Percentiles rank a stretch among this genome's conserved stretches.
Conservation (phyloP, 2,113 vertebrate genomes). For the Ursus arctos region DNA sequence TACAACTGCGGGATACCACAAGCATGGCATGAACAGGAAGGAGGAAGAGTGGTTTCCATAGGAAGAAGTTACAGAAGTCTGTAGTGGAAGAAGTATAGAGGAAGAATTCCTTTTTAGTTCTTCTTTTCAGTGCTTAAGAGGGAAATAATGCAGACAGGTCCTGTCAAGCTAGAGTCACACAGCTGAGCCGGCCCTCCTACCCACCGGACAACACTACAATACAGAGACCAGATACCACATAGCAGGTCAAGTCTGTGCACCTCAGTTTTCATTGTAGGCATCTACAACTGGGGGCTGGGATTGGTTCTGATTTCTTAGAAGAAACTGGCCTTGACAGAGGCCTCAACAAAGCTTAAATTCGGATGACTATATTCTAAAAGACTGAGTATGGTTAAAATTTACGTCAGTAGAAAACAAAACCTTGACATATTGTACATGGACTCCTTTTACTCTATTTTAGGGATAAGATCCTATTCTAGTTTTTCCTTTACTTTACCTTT, state of each 20-base stretch:
- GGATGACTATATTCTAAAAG: not conserved
- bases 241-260: not conserved
- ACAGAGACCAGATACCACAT: not conserved
- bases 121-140: not conserved
- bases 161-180: not conserved
- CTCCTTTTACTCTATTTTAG: not conserved
- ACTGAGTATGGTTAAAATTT: constrained; percentile 4
- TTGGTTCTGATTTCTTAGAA: constrained; percentile 19
- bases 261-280: not conserved
- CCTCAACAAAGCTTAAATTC: constrained; percentile 3
- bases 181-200: not conserved
- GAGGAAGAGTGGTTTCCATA: not conserved
- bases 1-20: not conserved
- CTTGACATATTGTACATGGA: not conserved
- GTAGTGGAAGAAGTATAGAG: not conserved
- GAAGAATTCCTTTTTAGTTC: not conserved
- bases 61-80: not conserved
- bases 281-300: not conserved
- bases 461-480: not conserved
- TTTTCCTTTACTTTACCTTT: not conserved
- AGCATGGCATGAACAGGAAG: not conserved
- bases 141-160: not conserved
- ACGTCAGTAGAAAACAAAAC: constrained; percentile 9
- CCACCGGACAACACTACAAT: not conserved
- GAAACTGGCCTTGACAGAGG: not conserved